Percentiles rank a stretch among this genome's conserved stretches.
phyloP scores from a whole-genome alignment of 2,888 invertebrate species.

The Hyles lineata region DNA sequence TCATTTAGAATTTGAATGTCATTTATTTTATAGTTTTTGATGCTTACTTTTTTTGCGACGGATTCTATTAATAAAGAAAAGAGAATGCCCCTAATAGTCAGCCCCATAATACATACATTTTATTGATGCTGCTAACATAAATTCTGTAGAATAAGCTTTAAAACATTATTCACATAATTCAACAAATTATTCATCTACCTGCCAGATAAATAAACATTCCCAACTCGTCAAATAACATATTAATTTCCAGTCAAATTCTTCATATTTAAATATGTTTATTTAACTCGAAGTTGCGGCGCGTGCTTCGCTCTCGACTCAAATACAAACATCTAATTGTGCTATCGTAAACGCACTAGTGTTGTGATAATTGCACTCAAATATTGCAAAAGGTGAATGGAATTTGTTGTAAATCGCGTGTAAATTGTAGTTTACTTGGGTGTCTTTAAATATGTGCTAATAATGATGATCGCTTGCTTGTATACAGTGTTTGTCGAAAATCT shows the following conservation, averaged over 20 bases:
- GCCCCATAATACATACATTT: no score
- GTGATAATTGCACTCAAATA: slow-evolving; percentile 38
- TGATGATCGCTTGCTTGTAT: no score
- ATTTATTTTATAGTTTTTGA: no score
- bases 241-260: slow-evolving; percentile 17
- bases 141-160: no score
- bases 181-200: not conserved
- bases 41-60: no score
- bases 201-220: slow-evolving; percentile 10
- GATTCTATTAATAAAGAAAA: no score
- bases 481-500: no score
- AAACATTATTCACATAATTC: not conserved
- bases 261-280: slow-evolving; percentile 26
- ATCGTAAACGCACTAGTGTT: slow-evolving; percentile 61
- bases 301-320: slow-evolving; percentile 54
- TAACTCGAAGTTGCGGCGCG: slow-evolving; percentile 48
- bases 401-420: not conserved
- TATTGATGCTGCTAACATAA: no score
- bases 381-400: not conserved
- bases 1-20: no score
- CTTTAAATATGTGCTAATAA: no score
- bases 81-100: no score
- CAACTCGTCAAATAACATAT: not conserved
- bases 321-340: slow-evolving; percentile 69
- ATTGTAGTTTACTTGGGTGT: no score